phyloP scores from a whole-genome alignment of 2,888 invertebrate species.

The Synanthedon formicaeformis region DNA sequence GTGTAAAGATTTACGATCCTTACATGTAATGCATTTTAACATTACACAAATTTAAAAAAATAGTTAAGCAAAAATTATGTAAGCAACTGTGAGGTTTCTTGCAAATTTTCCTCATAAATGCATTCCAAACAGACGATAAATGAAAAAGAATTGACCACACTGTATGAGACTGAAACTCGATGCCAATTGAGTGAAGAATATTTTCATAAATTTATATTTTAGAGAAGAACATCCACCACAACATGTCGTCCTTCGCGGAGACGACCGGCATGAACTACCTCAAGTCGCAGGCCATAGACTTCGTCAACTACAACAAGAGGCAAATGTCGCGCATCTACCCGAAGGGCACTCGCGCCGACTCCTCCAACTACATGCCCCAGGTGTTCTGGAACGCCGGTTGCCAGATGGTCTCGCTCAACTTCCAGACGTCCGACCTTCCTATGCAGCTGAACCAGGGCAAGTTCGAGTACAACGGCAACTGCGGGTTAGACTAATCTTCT shows the following conservation, averaged over 20 bases:
- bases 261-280: conserved; percentile 95
- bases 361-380: conserved; percentile 99
- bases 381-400: conserved; percentile 99
- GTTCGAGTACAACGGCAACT: conserved; percentile 99
- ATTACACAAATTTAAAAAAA: too few relatives aligned
- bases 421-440: conserved; percentile 98
- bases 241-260: conserved; percentile 99
- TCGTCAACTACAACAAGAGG: conserved; percentile 99
- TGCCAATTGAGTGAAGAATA: not conserved
- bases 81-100: too few relatives aligned
- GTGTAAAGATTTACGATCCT: too few relatives aligned
- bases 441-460: conserved; percentile 99
- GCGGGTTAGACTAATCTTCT: conserved; percentile 73
- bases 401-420: conserved; percentile 99
- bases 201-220: conserved; percentile 20
- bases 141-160: not conserved
- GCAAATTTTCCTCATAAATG: too few relatives aligned
- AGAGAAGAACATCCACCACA: conserved; percentile 95
- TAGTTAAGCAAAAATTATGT: not conserved
- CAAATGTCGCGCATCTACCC: conserved; percentile 99
- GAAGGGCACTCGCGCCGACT: conserved; percentile 98
- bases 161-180: not conserved
- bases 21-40: too few relatives aligned
- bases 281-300: conserved; percentile 96
- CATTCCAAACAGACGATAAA: too few relatives aligned